Evolutionary conservation across 2,797 vertebrate species (phyloP).

Genomic region (Vultur gryphus): DNA sequence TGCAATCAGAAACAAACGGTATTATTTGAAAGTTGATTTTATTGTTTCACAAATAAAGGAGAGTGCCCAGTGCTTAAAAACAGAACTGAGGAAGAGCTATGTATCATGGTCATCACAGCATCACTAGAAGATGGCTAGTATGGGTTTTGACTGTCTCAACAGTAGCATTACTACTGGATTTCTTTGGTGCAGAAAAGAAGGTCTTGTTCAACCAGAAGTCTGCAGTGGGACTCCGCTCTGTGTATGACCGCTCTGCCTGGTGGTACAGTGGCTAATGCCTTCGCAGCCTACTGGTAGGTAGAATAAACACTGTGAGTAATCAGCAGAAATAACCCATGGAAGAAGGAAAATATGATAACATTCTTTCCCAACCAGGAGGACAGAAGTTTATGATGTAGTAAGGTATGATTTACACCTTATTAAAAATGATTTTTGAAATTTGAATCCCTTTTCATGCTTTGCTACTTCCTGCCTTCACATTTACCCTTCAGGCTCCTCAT

Average conservation of each 20-base stretch:
- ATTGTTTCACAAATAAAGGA: constrained; percentile 12
- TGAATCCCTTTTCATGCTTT: background rate
- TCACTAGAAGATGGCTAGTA: background rate
- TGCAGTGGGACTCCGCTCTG: background rate
- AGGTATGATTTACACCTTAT: background rate
- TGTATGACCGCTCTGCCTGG: background rate
- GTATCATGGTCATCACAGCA: background rate
- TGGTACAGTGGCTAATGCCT: background rate
- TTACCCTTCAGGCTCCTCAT: background rate
- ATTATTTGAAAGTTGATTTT: background rate
- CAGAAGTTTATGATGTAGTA: background rate
- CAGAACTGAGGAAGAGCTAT: background rate
- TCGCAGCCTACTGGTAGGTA: background rate
- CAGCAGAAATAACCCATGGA: background rate
- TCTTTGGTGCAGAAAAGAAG: background rate
- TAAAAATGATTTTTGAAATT: background rate
- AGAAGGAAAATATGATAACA: background rate
- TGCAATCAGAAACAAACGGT: background rate
- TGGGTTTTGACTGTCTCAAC: background rate
- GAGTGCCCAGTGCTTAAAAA: background rate
- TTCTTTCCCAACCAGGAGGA: background rate
- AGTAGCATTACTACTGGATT: background rate
- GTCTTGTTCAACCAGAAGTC: background rate
- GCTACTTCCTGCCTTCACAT: background rate
- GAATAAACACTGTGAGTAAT: background rate